Evolutionary conservation across 2,113 vertebrate species (phyloP), one percentile per base, ranked within the genome.

Genomic region (Vimba vimba): DNA sequence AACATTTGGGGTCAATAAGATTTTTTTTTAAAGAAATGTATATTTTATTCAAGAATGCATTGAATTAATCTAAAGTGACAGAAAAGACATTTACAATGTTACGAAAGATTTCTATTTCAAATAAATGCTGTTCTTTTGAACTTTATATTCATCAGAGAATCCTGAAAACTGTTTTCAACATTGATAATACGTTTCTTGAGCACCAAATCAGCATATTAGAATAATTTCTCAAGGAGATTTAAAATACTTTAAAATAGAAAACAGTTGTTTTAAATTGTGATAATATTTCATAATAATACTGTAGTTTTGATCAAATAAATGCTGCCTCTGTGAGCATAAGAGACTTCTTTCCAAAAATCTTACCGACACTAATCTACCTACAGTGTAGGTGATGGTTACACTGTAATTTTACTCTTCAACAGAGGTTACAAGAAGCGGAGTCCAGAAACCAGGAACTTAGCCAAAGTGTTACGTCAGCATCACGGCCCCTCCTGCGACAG

Each of bases 351-450:
- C 13, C 7, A 69, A 36, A 71, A 23, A 71, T 23, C 33, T 39
- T 71, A 23, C 19, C 4, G 33, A 71, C 17, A 0, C 19, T 4
- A 36, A 69, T 19, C 7, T 71, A 43, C 39, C 11, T 36, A 9
- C 23, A 2, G 30, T 71, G 33, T 17, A 1, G 3, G 2, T 30
- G 74, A 77, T 52, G 21, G 55, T 30, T 77, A 64, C 69, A 47
- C 77, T 59, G 43, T 60, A 0, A 30, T 69, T 43, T 71, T 60
- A 1, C 80, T 57, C 76, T 78, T 74, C 1, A 55, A 73, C 91
- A 99, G 98, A 96, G 98, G 90, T 95, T 99, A 4, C 98, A 99
- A 86, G 98, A 96, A 88, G 97, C 96, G 21, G 98, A 99, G 89
- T 94, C 91, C 64, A 95, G 98, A 86, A 99, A 99, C 93, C 98